Conservation (phyloP, 2,113 vertebrate species). For the Chaenocephalus aceratus region DNA sequence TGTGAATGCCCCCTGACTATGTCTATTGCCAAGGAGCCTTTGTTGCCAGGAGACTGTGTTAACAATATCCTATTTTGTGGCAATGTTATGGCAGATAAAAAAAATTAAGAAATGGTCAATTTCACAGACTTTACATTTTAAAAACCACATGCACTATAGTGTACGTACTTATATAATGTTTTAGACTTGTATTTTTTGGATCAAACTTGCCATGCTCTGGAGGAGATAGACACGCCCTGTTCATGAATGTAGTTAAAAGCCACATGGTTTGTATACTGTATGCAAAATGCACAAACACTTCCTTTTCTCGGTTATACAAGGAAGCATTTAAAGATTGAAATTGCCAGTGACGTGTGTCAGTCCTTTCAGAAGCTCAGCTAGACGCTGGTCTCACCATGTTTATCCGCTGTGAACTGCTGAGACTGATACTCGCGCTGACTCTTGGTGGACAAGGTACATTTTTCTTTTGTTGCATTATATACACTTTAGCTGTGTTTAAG, state of each 20-base stretch:
- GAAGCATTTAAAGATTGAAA: constrained; percentile 11
- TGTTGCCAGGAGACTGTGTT: no score
- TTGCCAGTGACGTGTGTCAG: neutral
- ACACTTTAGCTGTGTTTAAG: neutral
- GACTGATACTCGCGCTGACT: constrained; percentile 34
- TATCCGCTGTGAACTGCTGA: neutral
- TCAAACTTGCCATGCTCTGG: neutral
- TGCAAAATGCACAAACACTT: neutral
- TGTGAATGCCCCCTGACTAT: no score
- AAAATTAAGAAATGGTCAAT: no score
- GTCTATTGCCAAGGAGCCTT: no score
- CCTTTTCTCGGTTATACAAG: neutral
- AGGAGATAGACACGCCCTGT: neutral
- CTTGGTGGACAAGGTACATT: constrained; percentile 61
- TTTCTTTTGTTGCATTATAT: neutral
- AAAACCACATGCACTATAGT: neutral
- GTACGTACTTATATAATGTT: neutral
- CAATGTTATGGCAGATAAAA: no score
- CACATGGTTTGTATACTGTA: neutral
- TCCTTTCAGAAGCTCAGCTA: constrained; percentile 15
- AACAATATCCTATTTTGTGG: no score
- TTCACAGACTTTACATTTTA: no score
- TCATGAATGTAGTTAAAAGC: neutral
- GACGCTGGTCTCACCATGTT: constrained; percentile 47
- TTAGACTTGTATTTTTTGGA: neutral